Percentiles rank a stretch among this genome's conserved stretches.
Conservation (phyloP, 2,113 vertebrate genomes). For the Thalassoma bifasciatum region DNA sequence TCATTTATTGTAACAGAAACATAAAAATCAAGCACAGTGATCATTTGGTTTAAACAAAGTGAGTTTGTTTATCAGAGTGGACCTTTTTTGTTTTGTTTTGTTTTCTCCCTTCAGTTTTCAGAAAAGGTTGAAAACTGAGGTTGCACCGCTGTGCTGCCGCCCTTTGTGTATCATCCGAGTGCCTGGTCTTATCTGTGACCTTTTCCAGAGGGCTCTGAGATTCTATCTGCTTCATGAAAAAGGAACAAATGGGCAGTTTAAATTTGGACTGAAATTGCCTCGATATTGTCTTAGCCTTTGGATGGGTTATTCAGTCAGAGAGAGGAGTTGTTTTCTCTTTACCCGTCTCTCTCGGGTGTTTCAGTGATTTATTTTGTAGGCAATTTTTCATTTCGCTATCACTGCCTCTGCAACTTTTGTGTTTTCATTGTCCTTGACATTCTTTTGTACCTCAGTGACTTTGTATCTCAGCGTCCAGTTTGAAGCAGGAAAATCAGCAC, state of each 20-base stretch:
- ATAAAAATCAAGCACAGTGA: not conserved
- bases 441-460: conserved; percentile 38
- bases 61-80: conserved; percentile 20
- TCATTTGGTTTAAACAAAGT: conserved; percentile 3
- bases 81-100: too few relatives aligned
- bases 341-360: conserved; percentile 51
- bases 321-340: conserved; percentile 63
- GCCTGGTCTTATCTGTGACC: conserved; percentile 75
- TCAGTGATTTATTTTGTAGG: conserved; percentile 12
- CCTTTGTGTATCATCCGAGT: conserved; percentile 55
- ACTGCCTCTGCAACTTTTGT: conserved; percentile 25
- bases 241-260: conserved; percentile 75
- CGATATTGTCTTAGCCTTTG: conserved; percentile 77
- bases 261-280: conserved; percentile 80
- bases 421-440: conserved; percentile 51
- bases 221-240: conserved; percentile 75
- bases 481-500: not conserved
- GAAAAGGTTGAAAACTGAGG: conserved; percentile 34
- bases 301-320: conserved; percentile 58
- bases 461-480: conserved; percentile 37
- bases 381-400: conserved; percentile 64
- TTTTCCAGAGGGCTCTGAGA: conserved; percentile 72
- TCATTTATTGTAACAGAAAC: conserved; percentile 16
- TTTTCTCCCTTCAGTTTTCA: conserved; percentile 24
- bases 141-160: conserved; percentile 22